These are phyloP conservation scores for Rousettus leschenaultii DNA, from an alignment of 2,113 vertebrate genomes.

Conservation along the genomic window DNA sequence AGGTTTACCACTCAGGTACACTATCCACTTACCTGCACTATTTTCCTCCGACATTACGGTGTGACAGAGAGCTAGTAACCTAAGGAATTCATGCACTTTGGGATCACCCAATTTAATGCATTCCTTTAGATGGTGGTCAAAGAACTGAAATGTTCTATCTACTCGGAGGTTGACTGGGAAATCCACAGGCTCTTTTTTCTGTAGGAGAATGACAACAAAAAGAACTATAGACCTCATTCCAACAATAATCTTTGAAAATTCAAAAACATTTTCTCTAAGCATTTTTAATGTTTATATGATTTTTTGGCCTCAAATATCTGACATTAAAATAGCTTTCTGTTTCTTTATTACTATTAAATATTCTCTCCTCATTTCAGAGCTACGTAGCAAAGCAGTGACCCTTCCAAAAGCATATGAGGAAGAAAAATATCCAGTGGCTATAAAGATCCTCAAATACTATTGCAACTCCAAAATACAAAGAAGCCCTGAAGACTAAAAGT, in stretches of 20 bases:
- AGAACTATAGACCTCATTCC: background rate
- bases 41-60: constrained; percentile 87
- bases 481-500: background rate
- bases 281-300: background rate
- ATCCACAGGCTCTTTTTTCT: constrained; percentile 80
- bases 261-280: background rate
- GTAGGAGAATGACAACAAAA: background rate
- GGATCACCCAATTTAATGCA: constrained; percentile 80
- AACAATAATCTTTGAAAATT: constrained; percentile 21
- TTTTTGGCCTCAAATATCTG: background rate
- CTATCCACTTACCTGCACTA: constrained; percentile 76
- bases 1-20: background rate
- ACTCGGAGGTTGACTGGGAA: constrained; percentile 80
- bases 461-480: background rate
- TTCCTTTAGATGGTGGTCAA: constrained; percentile 81
- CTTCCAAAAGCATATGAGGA: background rate
- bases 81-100: constrained; percentile 83
- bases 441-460: background rate
- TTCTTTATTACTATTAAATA: background rate
- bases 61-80: constrained; percentile 85
- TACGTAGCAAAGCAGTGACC: background rate
- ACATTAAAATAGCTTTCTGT: background rate
- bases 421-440: background rate
- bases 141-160: constrained; percentile 80
- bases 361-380: constrained; percentile 10